Conservation (phyloP, 2,797 vertebrate genomes). For the Phoeniculus purpureus region DNA sequence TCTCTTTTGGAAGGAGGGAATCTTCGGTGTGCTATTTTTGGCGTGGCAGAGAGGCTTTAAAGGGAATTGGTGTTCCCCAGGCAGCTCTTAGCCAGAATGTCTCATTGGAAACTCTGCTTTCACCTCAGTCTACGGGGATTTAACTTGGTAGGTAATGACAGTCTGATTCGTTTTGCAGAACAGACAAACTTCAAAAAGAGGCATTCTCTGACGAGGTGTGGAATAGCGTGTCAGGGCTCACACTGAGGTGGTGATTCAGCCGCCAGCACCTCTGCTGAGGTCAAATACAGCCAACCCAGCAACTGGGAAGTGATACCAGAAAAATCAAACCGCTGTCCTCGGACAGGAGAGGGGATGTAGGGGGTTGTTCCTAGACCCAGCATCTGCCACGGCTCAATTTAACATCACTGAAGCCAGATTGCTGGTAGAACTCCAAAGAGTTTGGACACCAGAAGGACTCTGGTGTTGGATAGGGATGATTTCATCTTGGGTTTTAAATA, state of each 20-base stretch:
- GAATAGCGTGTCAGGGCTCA: slow-evolving; percentile 32
- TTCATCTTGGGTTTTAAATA: slow-evolving; percentile 20
- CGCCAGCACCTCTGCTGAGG: neutral
- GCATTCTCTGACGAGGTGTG: slow-evolving; percentile 59
- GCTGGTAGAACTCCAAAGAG: neutral
- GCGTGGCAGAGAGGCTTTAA: slow-evolving; percentile 2
- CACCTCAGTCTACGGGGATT: slow-evolving; percentile 32
- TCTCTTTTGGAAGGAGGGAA: neutral
- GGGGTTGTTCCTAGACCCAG: neutral
- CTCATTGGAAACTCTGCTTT: slow-evolving; percentile 51
- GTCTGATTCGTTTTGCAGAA: slow-evolving; percentile 65
- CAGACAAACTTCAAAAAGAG: neutral
- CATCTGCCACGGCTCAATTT: neutral
- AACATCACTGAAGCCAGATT: neutral
- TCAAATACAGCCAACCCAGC: neutral
- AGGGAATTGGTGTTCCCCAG: slow-evolving; percentile 47
- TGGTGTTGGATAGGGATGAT: slow-evolving; percentile 1
- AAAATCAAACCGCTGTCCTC: slow-evolving; percentile 5
- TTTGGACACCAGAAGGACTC: neutral
- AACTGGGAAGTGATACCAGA: neutral
- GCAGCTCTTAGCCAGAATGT: slow-evolving; percentile 38
- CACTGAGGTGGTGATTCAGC: slow-evolving; percentile 8
- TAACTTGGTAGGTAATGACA: slow-evolving; percentile 40
- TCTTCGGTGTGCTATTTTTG: slow-evolving; percentile 30
- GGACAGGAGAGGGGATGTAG: neutral